Conservation (phyloP, 2,888 invertebrate species). For the Cosmia pyralina region DNA sequence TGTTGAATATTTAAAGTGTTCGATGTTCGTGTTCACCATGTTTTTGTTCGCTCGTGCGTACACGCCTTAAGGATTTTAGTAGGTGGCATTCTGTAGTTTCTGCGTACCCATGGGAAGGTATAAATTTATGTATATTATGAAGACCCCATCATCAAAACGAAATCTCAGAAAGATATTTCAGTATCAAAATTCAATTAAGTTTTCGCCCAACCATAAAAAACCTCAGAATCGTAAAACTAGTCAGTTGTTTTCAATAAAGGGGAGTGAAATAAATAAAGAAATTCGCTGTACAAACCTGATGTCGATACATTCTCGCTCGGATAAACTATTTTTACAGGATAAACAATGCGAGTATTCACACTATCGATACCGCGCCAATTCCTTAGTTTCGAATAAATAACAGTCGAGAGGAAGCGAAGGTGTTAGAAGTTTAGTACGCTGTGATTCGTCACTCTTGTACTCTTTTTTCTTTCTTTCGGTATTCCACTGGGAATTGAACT, state of each 20-base stretch:
- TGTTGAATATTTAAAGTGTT: no score
- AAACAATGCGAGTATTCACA: constrained; percentile 52
- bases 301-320: constrained; percentile 47
- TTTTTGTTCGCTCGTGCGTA: no score
- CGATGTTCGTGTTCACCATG: no score
- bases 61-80: no score
- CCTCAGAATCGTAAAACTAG: not conserved
- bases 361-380: constrained; percentile 39
- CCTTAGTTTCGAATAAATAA: constrained; percentile 51
- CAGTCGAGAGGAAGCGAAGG: constrained; percentile 17
- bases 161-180: not conserved
- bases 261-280: constrained; percentile 19
- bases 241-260: constrained; percentile 16
- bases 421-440: constrained; percentile 36
- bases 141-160: not conserved
- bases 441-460: constrained; percentile 47
- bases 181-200: not conserved
- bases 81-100: no score
- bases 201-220: not conserved
- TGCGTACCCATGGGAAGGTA: no score
- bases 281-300: constrained; percentile 31
- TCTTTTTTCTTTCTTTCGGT: constrained; percentile 20
- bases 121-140: no score
- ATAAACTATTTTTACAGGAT: constrained; percentile 48
- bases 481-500: not conserved